phyloP scores from a whole-genome alignment of 1,140 invertebrate genomes.

The Drosophila elegans region DNA sequence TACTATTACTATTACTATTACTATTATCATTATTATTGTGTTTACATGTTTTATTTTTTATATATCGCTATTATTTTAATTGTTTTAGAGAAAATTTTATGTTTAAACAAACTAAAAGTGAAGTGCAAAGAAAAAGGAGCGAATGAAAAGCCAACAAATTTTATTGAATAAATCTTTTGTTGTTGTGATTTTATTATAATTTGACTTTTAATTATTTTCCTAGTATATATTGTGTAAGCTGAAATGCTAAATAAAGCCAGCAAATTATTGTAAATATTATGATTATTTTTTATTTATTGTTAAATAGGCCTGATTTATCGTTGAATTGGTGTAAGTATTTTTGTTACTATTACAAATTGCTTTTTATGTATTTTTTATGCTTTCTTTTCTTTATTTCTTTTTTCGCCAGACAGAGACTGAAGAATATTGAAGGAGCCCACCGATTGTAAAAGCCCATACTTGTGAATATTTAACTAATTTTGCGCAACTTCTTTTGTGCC shows the following conservation, averaged over 20 bases:
- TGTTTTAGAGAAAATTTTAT: slow-evolving; percentile 64
- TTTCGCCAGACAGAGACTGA: not conserved
- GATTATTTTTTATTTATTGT: not conserved
- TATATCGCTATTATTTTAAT: slow-evolving; percentile 47
- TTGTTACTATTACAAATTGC: slow-evolving; percentile 3
- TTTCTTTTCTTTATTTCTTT: slow-evolving; percentile 4
- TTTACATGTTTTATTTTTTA: slow-evolving; percentile 64
- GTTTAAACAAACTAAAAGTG: slow-evolving; percentile 12
- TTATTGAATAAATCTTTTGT: slow-evolving; percentile 70
- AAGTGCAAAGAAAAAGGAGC: slow-evolving; percentile 8
- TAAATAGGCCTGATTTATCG: not conserved
- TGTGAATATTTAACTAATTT: not conserved
- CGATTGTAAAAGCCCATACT: not conserved
- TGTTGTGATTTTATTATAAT: slow-evolving; percentile 78
- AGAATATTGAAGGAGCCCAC: slow-evolving; percentile 1
- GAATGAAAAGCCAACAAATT: slow-evolving; percentile 46
- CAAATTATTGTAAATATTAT: not conserved
- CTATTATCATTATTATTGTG: slow-evolving; percentile 50
- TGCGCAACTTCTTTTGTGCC: not conserved
- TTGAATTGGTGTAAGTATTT: not conserved
- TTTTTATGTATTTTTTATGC: slow-evolving; percentile 11
- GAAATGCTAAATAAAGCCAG: slow-evolving; percentile 6
- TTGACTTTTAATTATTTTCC: slow-evolving; percentile 48
- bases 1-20: slow-evolving; percentile 39
- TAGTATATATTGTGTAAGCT: slow-evolving; percentile 18